phyloP scores from a whole-genome alignment of 2,797 vertebrate species.

The Synanceia verrucosa region DNA sequence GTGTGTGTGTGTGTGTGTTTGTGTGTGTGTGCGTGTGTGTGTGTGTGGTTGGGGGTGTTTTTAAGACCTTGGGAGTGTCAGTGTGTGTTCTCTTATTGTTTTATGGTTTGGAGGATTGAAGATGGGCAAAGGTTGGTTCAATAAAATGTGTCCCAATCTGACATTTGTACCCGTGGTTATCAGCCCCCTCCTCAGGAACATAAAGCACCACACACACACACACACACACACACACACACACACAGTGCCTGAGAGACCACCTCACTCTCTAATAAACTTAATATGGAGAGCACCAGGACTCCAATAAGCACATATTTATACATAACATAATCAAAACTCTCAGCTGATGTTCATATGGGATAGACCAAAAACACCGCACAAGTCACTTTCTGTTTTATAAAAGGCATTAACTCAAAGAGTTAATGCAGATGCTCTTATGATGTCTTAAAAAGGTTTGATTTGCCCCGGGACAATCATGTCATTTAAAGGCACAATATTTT shows the following conservation, averaged over 20 bases:
- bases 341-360: too few relatives aligned
- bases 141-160: constrained; percentile 81
- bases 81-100: constrained; percentile 64
- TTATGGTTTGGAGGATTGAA: constrained; percentile 66
- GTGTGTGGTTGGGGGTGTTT: constrained; percentile 20
- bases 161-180: constrained; percentile 76
- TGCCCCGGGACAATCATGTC: too few relatives aligned
- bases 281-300: background rate
- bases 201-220: background rate
- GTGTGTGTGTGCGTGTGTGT: constrained; percentile 22
- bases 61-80: constrained; percentile 50
- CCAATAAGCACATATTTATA: too few relatives aligned
- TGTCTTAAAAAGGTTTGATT: too few relatives aligned
- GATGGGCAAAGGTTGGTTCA: constrained; percentile 77
- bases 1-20: constrained; percentile 21
- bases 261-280: background rate
- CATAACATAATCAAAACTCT: too few relatives aligned
- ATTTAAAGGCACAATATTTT: too few relatives aligned
- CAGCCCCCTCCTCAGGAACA: constrained; percentile 35
- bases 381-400: too few relatives aligned
- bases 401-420: too few relatives aligned
- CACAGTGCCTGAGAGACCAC: constrained; percentile 11
- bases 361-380: too few relatives aligned
- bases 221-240: constrained; percentile 9
- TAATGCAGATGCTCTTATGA: too few relatives aligned